Base-by-base conservation (phyloP, 2,888 invertebrate species). In the Drosophila flavopinicola region DNA sequence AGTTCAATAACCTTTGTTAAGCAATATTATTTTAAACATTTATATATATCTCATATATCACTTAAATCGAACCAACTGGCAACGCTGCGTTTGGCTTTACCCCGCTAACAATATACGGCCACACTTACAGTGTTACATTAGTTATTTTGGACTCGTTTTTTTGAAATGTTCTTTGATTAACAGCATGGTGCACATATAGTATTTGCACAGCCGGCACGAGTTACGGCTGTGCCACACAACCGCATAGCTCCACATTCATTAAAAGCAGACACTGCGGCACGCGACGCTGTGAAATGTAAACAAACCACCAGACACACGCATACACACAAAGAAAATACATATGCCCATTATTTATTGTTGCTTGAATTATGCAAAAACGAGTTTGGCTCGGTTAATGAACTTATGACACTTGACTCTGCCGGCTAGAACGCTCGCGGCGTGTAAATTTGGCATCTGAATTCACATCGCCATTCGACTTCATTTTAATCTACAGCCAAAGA, bases 311-410 rank as follows among this genome's bases (percentile, higher is more conserved):
- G 6, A 47, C 15, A 39, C 51, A 59, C 37, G 57, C 30, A 51
- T 13, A 11, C 9, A n/a, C n/a, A 42, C 11, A 11, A 1, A 9
- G 1, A 29, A 6, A 7, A 29, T 11, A 33, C 13, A 27, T n/a
- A 24, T 6, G n/a, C 11, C 24, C 15, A 6, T 20, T 17, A 64
- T 61, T 70, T 66, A 35, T 60, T 69, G 56, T 58, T 58, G 33
- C 24, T 49, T 30, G 45, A 52, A 66, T 54, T 78, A 78, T 80
- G 82, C 78, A 65, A 85, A 84, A 80, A 80, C 85, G 47, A 33
- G 85, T 82, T 80, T 84, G 68, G 23, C 13, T 56, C 66, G 85
- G 83, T 73, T 80, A 63, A 65, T 84, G 85, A 80, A 85, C 80
- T 47, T 57, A 30, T 73, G 78, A 85, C 85, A 82, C 85, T 80